Base-by-base conservation (phyloP, 2,113 vertebrate genomes). In the Menidia beryllina region DNA sequence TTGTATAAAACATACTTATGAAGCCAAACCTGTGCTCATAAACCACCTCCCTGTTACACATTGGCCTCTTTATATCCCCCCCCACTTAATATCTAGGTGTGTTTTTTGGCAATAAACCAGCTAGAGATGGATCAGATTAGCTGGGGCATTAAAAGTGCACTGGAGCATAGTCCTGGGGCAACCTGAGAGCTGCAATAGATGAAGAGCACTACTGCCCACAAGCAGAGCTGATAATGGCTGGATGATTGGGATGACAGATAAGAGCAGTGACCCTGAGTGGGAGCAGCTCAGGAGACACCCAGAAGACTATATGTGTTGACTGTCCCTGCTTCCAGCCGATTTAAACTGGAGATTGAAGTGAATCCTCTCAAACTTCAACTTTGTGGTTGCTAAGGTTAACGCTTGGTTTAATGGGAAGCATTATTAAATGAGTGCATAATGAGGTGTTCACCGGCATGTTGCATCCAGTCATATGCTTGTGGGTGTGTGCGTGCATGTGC, bases 391-490 rank as follows among this genome's bases (percentile, higher is more conserved):
- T 69, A 61, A 72, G 80, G 75, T 84, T 82, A 83, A 78, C 54
- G 8, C 68, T 59, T 69, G 68, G 79, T 87, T 86, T 76, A 75
- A 87, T 77, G 77, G 85, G 81, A 61, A 81, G 79, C 76, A 52
- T 86, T 85, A 84, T 80, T 81, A 73, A 81, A 86, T 73, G 56
- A 88, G 80, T 48, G 69, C 77, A 89, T 86, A 85, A 92, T 71
- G 78, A 84, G 77, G 75, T 80, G 77, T 79, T 76, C 83, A 75
- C 60, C 51, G 69, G 69, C 72, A 23, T 25, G 10, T 30, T 5
- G 5, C 49, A 49, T 47, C 41, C 7, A 6, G 27, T 26, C 27
- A 57, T 57, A 55, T 10, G 45, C 21, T 15, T 41, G 69, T 49
- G 19, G 3, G 3, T 17, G 61, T 11, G 23, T 34, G 45, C 58